These are phyloP conservation scores for Pharmacophagus antenor DNA, from an alignment of 2,888 invertebrate genomes.

Conservation along the genomic window DNA sequence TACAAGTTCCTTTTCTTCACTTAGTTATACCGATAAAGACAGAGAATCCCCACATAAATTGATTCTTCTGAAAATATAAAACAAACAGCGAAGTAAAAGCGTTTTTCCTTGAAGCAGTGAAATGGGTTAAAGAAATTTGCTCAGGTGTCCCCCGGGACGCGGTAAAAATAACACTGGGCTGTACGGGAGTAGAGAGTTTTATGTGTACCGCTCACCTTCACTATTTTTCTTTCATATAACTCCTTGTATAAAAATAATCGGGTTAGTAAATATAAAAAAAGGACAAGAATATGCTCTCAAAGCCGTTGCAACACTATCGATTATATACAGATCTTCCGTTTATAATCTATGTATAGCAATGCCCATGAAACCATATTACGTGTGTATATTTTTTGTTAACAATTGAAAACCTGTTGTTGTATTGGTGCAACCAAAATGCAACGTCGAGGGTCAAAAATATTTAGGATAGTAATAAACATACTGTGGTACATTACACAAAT, in stretches of 20 bases:
- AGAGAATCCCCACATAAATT: constrained; percentile 5
- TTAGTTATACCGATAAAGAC: neutral
- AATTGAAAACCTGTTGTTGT: neutral
- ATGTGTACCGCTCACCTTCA: constrained; percentile 9
- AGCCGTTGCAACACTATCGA: too few relatives aligned
- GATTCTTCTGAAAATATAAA: neutral
- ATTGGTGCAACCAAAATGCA: neutral
- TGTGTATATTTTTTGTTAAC: too few relatives aligned
- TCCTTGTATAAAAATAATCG: neutral
- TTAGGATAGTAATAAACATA: neutral
- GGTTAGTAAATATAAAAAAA: neutral
- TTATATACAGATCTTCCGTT: too few relatives aligned
- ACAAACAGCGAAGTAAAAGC: constrained; percentile 10
- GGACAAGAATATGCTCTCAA: too few relatives aligned
- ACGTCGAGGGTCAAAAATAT: neutral
- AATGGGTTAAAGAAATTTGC: constrained; percentile 26
- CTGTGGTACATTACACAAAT: neutral
- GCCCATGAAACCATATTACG: too few relatives aligned
- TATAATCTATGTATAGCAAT: too few relatives aligned
- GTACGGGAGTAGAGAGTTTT: constrained; percentile 9
- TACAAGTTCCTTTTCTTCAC: neutral
- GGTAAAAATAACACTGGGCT: constrained; percentile 17
- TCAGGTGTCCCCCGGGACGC: constrained; percentile 21
- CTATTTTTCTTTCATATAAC: constrained; percentile 5
- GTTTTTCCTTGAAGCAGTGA: constrained; percentile 9